Conservation (phyloP, 1,140 invertebrate genomes). For the Mizuhopecten yessoensis region DNA sequence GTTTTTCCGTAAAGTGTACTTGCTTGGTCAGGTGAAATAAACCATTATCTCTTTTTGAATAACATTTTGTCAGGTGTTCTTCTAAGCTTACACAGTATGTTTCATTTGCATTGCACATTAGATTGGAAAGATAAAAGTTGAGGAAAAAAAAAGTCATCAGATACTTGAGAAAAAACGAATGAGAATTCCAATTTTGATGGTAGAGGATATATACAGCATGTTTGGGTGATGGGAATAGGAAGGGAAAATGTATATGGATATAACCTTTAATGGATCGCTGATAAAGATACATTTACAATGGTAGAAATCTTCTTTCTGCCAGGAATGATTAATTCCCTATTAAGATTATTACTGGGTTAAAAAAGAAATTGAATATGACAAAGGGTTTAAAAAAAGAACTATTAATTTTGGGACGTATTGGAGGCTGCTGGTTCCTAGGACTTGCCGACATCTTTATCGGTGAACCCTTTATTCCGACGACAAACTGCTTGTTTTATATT, state of each 20-base stretch:
- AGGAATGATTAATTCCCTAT: neutral
- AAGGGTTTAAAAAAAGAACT: too few species aligned
- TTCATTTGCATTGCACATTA: constrained; percentile 39
- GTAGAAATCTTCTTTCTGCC: neutral
- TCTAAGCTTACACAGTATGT: constrained; percentile 38
- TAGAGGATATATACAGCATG: constrained; percentile 24
- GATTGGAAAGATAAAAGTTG: neutral
- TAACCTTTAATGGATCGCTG: neutral
- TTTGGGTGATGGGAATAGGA: constrained; percentile 23
- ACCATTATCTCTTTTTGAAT: neutral
- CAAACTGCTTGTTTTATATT: constrained; percentile 24
- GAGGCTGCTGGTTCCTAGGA: constrained; percentile 9
- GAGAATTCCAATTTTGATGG: neutral
- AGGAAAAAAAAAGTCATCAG: neutral
- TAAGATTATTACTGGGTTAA: constrained; percentile 28
- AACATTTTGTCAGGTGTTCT: constrained; percentile 15
- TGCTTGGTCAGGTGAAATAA: constrained; percentile 38
- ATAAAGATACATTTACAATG: neutral
- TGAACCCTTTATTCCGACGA: neutral
- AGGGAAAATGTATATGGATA: neutral
- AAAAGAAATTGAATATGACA: neutral
- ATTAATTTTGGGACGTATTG: neutral
- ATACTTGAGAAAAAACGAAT: too few species aligned
- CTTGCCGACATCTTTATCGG: neutral
- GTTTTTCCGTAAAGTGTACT: constrained; percentile 34